phyloP scores from a whole-genome alignment of 2,797 vertebrate genomes.

The Xerus rutilus region DNA sequence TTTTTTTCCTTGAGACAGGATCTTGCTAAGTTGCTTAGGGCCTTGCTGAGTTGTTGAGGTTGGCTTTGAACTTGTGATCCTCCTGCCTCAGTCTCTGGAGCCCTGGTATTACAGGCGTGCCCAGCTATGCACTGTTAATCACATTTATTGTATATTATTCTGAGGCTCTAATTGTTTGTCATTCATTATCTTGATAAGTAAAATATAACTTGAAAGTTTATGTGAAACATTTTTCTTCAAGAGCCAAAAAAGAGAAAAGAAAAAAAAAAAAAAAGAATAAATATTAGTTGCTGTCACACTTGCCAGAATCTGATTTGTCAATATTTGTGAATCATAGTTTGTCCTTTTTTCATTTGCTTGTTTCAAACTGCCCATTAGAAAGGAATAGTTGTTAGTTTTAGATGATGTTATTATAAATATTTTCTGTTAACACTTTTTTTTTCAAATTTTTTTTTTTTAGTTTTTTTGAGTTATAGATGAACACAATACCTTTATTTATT shows the following conservation, averaged over 20 bases:
- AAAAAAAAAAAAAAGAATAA: not conserved
- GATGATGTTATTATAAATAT: conserved; percentile 42
- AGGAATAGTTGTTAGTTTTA: conserved; percentile 34
- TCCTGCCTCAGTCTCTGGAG: too few relatives aligned
- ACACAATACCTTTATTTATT: too few relatives aligned
- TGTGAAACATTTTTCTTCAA: conserved; percentile 61
- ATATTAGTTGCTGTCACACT: conserved; percentile 38
- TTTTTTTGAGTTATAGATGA: too few relatives aligned
- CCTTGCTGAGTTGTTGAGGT: too few relatives aligned
- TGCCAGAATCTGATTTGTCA: conserved; percentile 61
- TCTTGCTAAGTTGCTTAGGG: too few relatives aligned
- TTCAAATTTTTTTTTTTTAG: too few relatives aligned
- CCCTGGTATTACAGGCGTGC: too few relatives aligned
- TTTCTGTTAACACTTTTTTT: conserved; percentile 50
- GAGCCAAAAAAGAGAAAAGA: not conserved
- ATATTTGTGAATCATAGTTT: conserved; percentile 52
- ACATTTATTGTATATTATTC: conserved; percentile 56
- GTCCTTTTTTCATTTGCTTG: conserved; percentile 38
- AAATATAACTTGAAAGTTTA: conserved; percentile 73
- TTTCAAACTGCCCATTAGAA: conserved; percentile 38
- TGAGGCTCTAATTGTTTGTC: conserved; percentile 51
- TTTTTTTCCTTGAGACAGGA: too few relatives aligned
- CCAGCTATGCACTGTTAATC: conserved; percentile 8
- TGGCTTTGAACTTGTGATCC: too few relatives aligned
- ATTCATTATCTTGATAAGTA: conserved; percentile 46